phyloP scores from a whole-genome alignment of 2,113 vertebrate genomes.

The Natator depressus region DNA sequence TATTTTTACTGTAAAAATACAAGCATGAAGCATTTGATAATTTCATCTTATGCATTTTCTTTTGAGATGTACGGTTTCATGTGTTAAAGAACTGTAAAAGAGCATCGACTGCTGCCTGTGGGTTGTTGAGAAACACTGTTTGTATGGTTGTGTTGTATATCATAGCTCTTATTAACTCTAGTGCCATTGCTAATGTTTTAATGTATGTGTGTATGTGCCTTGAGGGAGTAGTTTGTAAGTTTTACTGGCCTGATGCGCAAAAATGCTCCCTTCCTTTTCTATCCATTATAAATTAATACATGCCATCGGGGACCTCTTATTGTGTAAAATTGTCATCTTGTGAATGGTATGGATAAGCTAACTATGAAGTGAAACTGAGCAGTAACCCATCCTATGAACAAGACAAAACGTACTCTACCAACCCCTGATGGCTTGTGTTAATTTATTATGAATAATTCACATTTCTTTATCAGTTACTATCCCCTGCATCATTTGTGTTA shows the following conservation, averaged over 20 bases:
- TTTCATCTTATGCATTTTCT: not conserved
- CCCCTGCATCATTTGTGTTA: slow-evolving; percentile 46
- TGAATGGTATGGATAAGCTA: slow-evolving; percentile 68
- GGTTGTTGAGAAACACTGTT: slow-evolving; percentile 39
- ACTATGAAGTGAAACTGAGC: slow-evolving; percentile 53
- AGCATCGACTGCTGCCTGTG: not conserved
- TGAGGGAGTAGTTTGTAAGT: slow-evolving; percentile 74
- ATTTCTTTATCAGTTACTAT: slow-evolving; percentile 66
- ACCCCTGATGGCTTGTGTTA: slow-evolving; percentile 49
- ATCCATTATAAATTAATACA: slow-evolving; percentile 80
- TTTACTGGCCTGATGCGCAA: slow-evolving; percentile 74
- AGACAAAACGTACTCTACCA: slow-evolving; percentile 38
- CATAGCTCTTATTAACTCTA: slow-evolving; percentile 74
- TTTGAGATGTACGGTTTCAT: not conserved
- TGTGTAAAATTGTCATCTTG: slow-evolving; percentile 74
- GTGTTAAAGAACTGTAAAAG: not conserved
- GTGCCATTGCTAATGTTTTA: slow-evolving; percentile 76
- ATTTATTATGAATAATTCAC: slow-evolving; percentile 76
- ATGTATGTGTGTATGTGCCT: slow-evolving; percentile 69
- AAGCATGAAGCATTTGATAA: not conserved
- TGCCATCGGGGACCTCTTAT: slow-evolving; percentile 75
- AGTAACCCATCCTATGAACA: slow-evolving; percentile 34
- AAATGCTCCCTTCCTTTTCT: slow-evolving; percentile 71
- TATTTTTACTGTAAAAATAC: not conserved
- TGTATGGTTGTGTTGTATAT: slow-evolving; percentile 59